These are phyloP conservation scores for Drosophila paracracens DNA, from an alignment of 2,888 invertebrate genomes.

Conservation along the genomic window DNA sequence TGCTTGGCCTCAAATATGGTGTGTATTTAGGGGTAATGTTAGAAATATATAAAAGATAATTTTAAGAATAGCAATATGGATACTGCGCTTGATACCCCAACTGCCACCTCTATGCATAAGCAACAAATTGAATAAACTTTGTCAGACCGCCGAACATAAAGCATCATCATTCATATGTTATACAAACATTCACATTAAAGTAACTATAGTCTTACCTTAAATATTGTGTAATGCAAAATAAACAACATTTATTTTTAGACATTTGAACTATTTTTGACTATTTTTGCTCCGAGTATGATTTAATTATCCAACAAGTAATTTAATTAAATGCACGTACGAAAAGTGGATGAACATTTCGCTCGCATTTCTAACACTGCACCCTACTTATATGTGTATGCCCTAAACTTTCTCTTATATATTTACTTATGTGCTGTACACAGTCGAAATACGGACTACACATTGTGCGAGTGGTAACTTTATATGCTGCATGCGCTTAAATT, in stretches of 20 bases:
- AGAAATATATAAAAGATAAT: too few relatives aligned
- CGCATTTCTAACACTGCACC: background rate
- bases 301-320: background rate
- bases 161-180: background rate
- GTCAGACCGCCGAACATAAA: too few relatives aligned
- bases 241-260: background rate
- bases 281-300: too few relatives aligned
- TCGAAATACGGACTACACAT: constrained; percentile 9
- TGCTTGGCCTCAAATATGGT: too few relatives aligned
- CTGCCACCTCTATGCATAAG: background rate
- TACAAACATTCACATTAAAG: background rate
- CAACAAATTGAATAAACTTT: background rate
- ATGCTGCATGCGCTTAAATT: constrained; percentile 38
- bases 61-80: too few relatives aligned
- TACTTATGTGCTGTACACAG: background rate
- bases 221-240: too few relatives aligned
- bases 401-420: background rate
- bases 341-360: background rate
- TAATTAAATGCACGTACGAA: background rate
- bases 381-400: background rate
- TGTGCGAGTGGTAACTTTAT: constrained; percentile 13
- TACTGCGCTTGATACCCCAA: too few relatives aligned
- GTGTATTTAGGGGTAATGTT: too few relatives aligned
- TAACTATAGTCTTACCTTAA: background rate
- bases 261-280: background rate